A percentile compares a stretch with the other conserved stretches of the same genome.
These are phyloP conservation scores for Hemitrygon akajei DNA, from an alignment of 2,797 vertebrate species.

Conservation along the genomic window DNA sequence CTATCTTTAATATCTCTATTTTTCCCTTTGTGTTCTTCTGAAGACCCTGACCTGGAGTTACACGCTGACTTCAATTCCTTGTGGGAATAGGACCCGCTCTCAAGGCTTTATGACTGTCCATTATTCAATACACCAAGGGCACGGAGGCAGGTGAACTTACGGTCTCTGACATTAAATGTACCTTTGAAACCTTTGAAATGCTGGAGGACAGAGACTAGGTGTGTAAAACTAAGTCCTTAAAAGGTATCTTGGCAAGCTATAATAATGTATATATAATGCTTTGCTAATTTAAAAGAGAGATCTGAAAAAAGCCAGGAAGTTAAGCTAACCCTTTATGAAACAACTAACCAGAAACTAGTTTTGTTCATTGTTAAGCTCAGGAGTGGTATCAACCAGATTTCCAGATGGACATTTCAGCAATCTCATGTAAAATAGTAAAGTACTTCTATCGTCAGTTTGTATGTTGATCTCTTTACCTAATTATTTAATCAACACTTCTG, in stretches of 20 bases:
- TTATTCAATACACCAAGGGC: no score
- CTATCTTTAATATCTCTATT: no score
- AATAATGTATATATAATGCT: not conserved
- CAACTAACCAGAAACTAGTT: not conserved
- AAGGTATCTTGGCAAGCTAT: not conserved
- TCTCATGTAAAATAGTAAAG: not conserved
- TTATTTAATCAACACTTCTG: not conserved
- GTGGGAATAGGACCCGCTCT: no score
- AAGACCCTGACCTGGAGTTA: no score
- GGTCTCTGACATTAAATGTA: no score
- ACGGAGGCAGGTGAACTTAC: no score
- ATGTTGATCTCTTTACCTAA: not conserved
- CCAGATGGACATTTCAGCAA: not conserved
- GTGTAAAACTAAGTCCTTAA: not conserved
- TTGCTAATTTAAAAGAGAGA: not conserved
- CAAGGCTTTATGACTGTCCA: no score
- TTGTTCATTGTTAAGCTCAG: not conserved
- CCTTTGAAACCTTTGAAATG: no score
- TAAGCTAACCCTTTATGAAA: not conserved
- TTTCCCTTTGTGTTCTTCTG: no score
- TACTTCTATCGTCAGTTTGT: not conserved
- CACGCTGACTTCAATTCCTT: no score
- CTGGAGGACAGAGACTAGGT: not conserved
- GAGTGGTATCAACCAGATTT: not conserved
- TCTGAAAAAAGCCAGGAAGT: not conserved